Evolutionary conservation across 2,888 invertebrate genomes (phyloP), one percentile per base, ranked within the genome.

Genomic region (Amorpha juglandis): DNA sequence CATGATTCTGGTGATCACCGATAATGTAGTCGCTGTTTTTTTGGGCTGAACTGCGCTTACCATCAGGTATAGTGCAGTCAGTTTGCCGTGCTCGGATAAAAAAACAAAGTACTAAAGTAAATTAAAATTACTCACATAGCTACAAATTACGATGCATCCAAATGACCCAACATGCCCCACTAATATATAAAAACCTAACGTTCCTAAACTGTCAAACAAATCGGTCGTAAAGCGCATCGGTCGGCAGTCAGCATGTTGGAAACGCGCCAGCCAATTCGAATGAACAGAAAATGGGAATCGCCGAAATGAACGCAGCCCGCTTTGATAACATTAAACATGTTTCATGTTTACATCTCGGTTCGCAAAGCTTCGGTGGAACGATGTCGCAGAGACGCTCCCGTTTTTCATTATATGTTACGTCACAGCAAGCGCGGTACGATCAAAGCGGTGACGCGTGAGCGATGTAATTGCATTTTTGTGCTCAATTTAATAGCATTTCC

Each of bases 141-240:
- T 27, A 27, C n/a, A n/a, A n/a, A n/a, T 27, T 27, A 27, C 27
- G 27, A 27, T 27, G 27, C 27, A 27, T 4, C 27, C 27, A 27
- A 27, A 27, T n/a, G n/a, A 27, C 27, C 27, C 27, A 27, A 27
- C 27, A 27, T 27, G 1, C 27, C 4, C 27, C 27, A 27, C 27
- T 4, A 27, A 27, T 27, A 27, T 27, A 27, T 47, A 63, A 63
- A 62, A 47, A 27, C 27, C 7, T 47, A 12, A 33, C 19, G 6
- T 11, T 58, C 12, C 35, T 14, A 35, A 62, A 27, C 50, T 21
- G 50, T 66, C 51, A 63, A 55, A 63, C 73, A 72, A 70, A 74
- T 72, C 73, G 71, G 72, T 63, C 69, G 69, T 73, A 76, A 77
- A 77, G 74, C 77, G 78, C 81, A 78, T 76, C 72, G 58, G 66